Base-by-base conservation (phyloP, 2,113 vertebrate genomes). In the Leiothrix lutea region DNA sequence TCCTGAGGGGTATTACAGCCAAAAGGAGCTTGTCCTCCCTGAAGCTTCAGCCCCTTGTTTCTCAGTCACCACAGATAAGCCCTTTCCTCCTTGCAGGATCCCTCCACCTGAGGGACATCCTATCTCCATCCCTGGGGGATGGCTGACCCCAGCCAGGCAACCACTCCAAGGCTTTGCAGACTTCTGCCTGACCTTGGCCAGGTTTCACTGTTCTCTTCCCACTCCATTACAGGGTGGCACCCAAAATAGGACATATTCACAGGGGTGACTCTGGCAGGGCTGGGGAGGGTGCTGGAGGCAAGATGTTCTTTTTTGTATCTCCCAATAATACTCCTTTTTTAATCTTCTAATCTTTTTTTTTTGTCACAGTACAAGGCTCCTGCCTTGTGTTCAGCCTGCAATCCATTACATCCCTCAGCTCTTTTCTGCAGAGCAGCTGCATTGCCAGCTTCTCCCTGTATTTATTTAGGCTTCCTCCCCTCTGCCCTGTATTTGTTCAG, bases 51-150 rank as follows among this genome's bases (percentile, higher is more conserved):
- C 11, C 42, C 1, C 0, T 9, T 45, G 35, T n/a, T 72, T 69
- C 44, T 47, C 3, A 6, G 10, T 28, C 0, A 0, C 17, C 3
- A 2, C 4, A 13, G 44, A 26, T 0, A 0, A 23, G 28, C 23
- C 15, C 17, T 21, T 36, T 72, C 26, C 21, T 57, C 28, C 31
- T 12, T 9, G 26, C 47, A 73, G 62, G 50, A 62, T 28, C 61
- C 45, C 10, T 66, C 18, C 19, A 12, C 28, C 53, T 2, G 1
- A 70, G 25, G 45, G 25, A 3, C 4, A 38, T 33, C 48, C 54
- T 5, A 0, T 3, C 14, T 42, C 61, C 29, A 3, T 44, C 21
- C 23, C 54, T 5, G 4, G 8, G 12, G 61, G 7, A 5, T 64
- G 67, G 24, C 31, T 4, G 4, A 57, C 28, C 56, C 33, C 64